Conservation (phyloP, 35 echinoderm and acorn worm genomes). For the Apostichopus parvimensis region DNA sequence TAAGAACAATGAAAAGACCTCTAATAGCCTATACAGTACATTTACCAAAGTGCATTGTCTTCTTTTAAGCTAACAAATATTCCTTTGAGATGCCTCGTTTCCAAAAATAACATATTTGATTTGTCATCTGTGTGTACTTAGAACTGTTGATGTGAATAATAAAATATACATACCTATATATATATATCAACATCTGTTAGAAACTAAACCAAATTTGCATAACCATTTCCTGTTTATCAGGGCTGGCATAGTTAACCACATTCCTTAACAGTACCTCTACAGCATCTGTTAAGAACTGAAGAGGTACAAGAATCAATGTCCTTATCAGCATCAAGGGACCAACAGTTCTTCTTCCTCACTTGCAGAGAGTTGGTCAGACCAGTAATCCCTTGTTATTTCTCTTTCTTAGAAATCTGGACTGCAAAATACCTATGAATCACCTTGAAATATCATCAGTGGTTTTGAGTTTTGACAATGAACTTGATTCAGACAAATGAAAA, state of each 20-base stretch:
- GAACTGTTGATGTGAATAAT: no score
- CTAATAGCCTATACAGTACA: no score
- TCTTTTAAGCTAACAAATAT: no score
- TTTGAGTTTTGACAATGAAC: not conserved
- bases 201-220: not conserved
- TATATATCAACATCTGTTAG: not conserved
- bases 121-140: no score
- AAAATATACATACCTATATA: no score
- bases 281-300: not conserved
- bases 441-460: not conserved
- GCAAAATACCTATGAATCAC: conserved; percentile 5
- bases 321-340: not conserved
- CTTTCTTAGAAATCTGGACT: not conserved
- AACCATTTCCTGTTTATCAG: not conserved
- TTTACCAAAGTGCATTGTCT: no score
- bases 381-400: not conserved
- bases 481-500: conserved; percentile 4
- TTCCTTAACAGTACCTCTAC: not conserved
- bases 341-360: no score
- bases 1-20: no score
- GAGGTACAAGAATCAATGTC: not conserved
- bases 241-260: not conserved
- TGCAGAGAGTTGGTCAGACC: not conserved
- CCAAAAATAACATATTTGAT: no score
- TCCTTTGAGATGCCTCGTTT: no score